These are phyloP conservation scores for Crepidodera aurea DNA, from an alignment of 2,888 invertebrate genomes.

Conservation along the genomic window DNA sequence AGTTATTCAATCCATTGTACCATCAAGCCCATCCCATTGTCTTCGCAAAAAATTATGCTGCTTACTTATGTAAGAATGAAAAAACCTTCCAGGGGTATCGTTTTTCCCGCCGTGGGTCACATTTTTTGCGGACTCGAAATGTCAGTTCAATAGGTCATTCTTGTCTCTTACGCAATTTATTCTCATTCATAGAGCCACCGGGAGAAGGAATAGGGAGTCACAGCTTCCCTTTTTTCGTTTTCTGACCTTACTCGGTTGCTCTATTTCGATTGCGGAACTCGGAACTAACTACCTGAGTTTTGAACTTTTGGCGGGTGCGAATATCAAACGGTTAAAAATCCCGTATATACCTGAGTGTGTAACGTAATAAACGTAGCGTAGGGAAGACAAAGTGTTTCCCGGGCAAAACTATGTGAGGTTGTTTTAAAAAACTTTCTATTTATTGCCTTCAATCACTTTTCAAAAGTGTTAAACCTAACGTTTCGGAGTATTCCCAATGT, in stretches of 20 bases:
- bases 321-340: conserved; percentile 51
- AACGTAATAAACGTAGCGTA: conserved; percentile 40
- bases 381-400: not conserved
- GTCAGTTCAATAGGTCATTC: conserved; percentile 29
- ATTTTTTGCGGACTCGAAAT: conserved; percentile 22
- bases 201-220: conserved; percentile 27
- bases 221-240: conserved; percentile 31
- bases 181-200: conserved; percentile 27
- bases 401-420: too few relatives aligned
- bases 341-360: conserved; percentile 51
- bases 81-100: conserved; percentile 11
- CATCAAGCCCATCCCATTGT: conserved; percentile 1
- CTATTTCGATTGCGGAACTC: conserved; percentile 48
- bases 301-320: conserved; percentile 56
- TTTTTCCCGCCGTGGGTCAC: conserved; percentile 18
- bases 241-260: conserved; percentile 25
- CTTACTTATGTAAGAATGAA: conserved; percentile 5
- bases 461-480: too few relatives aligned
- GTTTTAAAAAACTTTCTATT: too few relatives aligned
- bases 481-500: too few relatives aligned
- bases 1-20: not conserved
- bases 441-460: too few relatives aligned
- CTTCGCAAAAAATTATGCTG: conserved; percentile 9
- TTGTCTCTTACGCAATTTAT: conserved; percentile 25
- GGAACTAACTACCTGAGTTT: conserved; percentile 52